phyloP scores from a whole-genome alignment of 1,140 invertebrate species.

The Drosophila subobscura region DNA sequence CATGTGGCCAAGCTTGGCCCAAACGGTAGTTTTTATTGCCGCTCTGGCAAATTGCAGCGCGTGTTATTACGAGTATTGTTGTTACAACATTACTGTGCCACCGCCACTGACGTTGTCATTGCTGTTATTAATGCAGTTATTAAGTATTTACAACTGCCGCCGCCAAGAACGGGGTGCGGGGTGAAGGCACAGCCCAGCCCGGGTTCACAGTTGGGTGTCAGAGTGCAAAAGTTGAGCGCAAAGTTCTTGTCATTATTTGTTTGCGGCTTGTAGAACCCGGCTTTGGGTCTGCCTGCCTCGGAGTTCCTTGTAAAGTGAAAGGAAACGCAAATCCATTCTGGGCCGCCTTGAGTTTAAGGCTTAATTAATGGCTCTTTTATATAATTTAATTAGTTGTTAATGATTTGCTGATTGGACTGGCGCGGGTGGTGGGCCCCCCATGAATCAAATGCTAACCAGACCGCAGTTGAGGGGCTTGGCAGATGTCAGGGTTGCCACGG shows the following conservation, averaged over 20 bases:
- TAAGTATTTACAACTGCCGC: conserved; percentile 80
- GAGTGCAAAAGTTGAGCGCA: conserved; percentile 76
- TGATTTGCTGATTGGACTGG: conserved; percentile 70
- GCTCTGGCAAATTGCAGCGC: conserved; percentile 75
- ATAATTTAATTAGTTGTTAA: conserved; percentile 82
- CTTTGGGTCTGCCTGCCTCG: conserved; percentile 1
- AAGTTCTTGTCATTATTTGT: conserved; percentile 80
- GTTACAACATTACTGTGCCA: conserved; percentile 9
- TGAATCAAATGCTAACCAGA: conserved; percentile 69
- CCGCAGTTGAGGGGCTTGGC: conserved; percentile 67
- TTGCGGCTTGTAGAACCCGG: conserved; percentile 26
- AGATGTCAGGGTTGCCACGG: conserved; percentile 71
- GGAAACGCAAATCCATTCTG: conserved; percentile 57
- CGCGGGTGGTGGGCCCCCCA: conserved; percentile 52
- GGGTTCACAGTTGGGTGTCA: conserved; percentile 61
- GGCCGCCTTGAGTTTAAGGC: conserved; percentile 44
- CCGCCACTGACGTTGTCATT: conserved; percentile 42
- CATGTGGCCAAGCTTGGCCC: conserved; percentile 60
- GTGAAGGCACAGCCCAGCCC: conserved; percentile 31
- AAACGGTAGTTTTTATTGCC: conserved; percentile 77
- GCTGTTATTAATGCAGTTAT: conserved; percentile 81
- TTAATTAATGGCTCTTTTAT: conserved; percentile 79
- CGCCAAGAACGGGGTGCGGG: conserved; percentile 61
- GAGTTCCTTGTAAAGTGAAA: conserved; percentile 52
- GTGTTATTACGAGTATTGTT: conserved; percentile 64